Conservation (phyloP, 2,113 vertebrate genomes). For the Struthidea cinerea region DNA sequence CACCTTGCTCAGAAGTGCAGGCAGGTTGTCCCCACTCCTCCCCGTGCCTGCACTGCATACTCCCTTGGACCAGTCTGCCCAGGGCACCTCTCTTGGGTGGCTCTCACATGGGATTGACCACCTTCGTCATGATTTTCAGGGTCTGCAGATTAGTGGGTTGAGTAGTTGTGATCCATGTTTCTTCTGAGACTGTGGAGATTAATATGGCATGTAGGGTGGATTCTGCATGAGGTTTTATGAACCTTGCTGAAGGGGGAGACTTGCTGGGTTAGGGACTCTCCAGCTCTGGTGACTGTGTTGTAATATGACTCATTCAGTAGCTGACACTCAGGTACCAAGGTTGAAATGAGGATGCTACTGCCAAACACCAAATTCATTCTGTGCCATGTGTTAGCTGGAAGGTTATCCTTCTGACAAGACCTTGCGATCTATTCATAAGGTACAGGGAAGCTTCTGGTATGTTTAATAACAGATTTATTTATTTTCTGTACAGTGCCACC, state of each 20-base stretch:
- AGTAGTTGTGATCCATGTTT: not conserved
- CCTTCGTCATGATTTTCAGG: not conserved
- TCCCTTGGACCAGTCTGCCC: not conserved
- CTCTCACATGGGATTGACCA: not conserved
- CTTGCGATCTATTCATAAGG: not conserved
- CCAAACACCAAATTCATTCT: not conserved
- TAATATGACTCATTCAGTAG: not conserved
- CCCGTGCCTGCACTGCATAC: not conserved
- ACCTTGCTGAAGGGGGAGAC: not conserved
- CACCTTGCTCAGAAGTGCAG: not conserved
- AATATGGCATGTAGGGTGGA: not conserved
- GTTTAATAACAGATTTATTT: not conserved
- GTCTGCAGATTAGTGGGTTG: not conserved
- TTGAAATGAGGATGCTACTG: not conserved
- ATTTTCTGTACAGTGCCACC: not conserved
- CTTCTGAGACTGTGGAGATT: not conserved
- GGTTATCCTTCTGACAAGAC: not conserved
- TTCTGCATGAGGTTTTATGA: not conserved
- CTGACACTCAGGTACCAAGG: not conserved
- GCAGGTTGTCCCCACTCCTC: not conserved
- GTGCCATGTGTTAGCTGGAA: not conserved
- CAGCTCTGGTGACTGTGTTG: not conserved
- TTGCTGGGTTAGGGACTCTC: conserved; percentile 9
- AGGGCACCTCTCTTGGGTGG: not conserved
- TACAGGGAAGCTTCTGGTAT: not conserved